phyloP scores from a whole-genome alignment of 2,888 invertebrate genomes.

The Drosophila setosimentum region DNA sequence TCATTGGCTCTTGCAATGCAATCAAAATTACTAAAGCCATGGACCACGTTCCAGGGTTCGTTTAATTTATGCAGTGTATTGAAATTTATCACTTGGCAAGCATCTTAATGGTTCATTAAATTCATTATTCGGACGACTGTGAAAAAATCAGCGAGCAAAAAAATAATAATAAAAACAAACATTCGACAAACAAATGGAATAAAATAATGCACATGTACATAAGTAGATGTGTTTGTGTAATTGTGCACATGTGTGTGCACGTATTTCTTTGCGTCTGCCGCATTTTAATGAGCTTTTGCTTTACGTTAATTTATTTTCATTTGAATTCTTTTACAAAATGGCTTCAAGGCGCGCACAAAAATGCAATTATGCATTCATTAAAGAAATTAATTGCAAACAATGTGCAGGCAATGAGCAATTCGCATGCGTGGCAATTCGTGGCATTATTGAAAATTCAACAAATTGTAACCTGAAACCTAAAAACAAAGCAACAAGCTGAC shows the following conservation, averaged over 20 bases:
- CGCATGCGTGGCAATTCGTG: slow-evolving; percentile 59
- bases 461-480: slow-evolving; percentile 51
- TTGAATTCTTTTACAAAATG: slow-evolving; percentile 78
- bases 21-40: slow-evolving; percentile 48
- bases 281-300: slow-evolving; percentile 81
- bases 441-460: slow-evolving; percentile 67
- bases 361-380: slow-evolving; percentile 82
- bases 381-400: slow-evolving; percentile 81
- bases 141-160: slow-evolving; percentile 33
- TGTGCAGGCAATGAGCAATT: slow-evolving; percentile 62
- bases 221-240: slow-evolving; percentile 9
- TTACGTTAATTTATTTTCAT: slow-evolving; percentile 81
- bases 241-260: slow-evolving; percentile 27
- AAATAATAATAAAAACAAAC: slow-evolving; percentile 30
- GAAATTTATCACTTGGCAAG: slow-evolving; percentile 82
- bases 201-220: slow-evolving; percentile 60
- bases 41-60: slow-evolving; percentile 42
- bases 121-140: slow-evolving; percentile 81
- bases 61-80: slow-evolving; percentile 81
- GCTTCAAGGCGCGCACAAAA: slow-evolving; percentile 77
- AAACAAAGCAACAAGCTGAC: slow-evolving; percentile 52
- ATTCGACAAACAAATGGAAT: slow-evolving; percentile 62
- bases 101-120: slow-evolving; percentile 85
- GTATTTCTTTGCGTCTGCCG: slow-evolving; percentile 63
- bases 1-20: slow-evolving; percentile 47